Conservation (phyloP, 2,113 vertebrate species). For the Lasiurus borealis region DNA sequence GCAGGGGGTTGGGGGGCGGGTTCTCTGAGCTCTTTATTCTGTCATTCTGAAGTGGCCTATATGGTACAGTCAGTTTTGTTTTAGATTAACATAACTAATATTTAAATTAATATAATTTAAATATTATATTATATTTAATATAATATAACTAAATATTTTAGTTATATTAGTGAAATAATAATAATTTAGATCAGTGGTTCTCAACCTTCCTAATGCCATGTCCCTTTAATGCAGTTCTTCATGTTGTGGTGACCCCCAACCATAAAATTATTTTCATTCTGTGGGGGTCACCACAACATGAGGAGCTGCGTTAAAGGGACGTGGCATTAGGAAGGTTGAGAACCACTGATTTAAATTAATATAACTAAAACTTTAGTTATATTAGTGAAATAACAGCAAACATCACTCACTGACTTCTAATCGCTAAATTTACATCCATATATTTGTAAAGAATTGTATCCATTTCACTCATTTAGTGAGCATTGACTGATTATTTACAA, state of each 20-base stretch:
- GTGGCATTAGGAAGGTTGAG: no score
- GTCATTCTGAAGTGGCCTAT: neutral
- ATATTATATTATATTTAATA: no score
- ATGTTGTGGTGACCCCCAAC: no score
- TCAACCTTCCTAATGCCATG: no score
- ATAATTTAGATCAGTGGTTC: no score
- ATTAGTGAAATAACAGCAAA: neutral
- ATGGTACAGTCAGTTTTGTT: neutral
- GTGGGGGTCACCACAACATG: no score
- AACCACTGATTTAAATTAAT: neutral
- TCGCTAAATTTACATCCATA: neutral
- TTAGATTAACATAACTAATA: neutral
- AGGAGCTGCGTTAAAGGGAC: no score
- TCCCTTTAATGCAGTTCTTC: no score
- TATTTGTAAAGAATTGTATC: neutral
- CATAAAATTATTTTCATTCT: no score
- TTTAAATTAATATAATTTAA: neutral
- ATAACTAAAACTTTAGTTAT: neutral
- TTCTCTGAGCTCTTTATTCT: neutral
- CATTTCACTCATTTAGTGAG: neutral
- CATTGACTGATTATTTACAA: slow-evolving; percentile 26
- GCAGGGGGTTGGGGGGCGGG: no score
- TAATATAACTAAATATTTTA: neutral
- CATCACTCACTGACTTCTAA: neutral
- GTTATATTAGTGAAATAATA: neutral